Percentiles rank a stretch among this genome's conserved stretches.
Evolutionary conservation across 2,113 vertebrate species (phyloP).

Genomic region (Sapajus apella): DNA sequence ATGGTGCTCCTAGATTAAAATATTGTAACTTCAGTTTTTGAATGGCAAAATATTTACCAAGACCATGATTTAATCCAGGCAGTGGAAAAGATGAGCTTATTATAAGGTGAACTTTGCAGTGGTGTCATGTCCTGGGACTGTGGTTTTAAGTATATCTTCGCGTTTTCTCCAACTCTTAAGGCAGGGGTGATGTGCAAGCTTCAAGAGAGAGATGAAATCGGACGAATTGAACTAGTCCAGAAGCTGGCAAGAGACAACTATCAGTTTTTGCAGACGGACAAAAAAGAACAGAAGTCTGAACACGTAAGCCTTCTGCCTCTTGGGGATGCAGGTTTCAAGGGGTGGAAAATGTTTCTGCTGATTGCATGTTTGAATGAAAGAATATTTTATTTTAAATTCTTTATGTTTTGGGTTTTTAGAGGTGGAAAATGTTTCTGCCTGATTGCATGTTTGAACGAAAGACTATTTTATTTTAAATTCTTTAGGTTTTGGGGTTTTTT

Average conservation of each 20-base stretch:
- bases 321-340: slow-evolving; percentile 52
- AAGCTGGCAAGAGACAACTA: slow-evolving; percentile 93
- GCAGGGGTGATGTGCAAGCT: slow-evolving; percentile 92
- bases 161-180: slow-evolving; percentile 92
- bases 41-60: background rate
- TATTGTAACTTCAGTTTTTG: slow-evolving; percentile 18
- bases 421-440: background rate
- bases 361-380: slow-evolving; percentile 56
- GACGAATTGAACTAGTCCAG: slow-evolving; percentile 94
- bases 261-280: slow-evolving; percentile 90
- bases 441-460: slow-evolving; percentile 55
- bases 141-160: slow-evolving; percentile 95
- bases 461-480: slow-evolving; percentile 56
- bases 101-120: slow-evolving; percentile 73
- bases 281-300: slow-evolving; percentile 85
- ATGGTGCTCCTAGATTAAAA: slow-evolving; percentile 54
- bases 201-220: slow-evolving; percentile 92
- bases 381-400: slow-evolving; percentile 57
- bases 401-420: slow-evolving; percentile 29
- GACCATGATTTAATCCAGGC: slow-evolving; percentile 68
- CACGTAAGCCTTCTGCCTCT: slow-evolving; percentile 88
- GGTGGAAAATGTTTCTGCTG: slow-evolving; percentile 41
- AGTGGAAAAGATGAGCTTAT: slow-evolving; percentile 72
- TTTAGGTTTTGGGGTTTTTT: slow-evolving; percentile 13
- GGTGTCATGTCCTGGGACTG: slow-evolving; percentile 95